A percentile compares a stretch with the other conserved stretches of the same genome.
These are phyloP conservation scores for Rhyacichthys aspro DNA, from an alignment of 2,797 vertebrate species.

Conservation along the genomic window DNA sequence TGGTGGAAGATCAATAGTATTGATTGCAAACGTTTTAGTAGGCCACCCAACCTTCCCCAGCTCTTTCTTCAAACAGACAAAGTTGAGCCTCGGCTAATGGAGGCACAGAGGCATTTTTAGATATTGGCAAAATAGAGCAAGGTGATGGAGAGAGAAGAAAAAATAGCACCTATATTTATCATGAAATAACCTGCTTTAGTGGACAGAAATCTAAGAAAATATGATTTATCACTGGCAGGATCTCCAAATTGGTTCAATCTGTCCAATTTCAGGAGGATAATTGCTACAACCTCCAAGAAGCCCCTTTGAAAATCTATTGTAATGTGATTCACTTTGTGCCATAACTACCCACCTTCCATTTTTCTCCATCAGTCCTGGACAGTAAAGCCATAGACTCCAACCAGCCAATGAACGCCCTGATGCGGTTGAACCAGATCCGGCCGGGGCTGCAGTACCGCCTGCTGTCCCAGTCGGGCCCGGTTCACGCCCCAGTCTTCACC, in stretches of 20 bases:
- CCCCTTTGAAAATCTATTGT: conserved; percentile 21
- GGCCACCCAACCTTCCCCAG: conserved; percentile 52
- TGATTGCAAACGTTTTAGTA: conserved; percentile 72
- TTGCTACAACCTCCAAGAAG: conserved; percentile 3
- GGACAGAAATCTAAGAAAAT: conserved; percentile 22
- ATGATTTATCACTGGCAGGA: conserved; percentile 31
- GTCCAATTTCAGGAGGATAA: conserved; percentile 19
- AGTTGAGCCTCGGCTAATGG: conserved; percentile 54
- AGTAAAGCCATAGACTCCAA: conserved; percentile 98
- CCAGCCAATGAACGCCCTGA: conserved; percentile 96
- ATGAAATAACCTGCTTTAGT: conserved; percentile 31
- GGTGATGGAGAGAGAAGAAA: conserved; percentile 47
- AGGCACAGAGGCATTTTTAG: conserved; percentile 53
- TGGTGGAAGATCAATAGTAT: conserved; percentile 74
- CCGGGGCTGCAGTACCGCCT: conserved; percentile 98
- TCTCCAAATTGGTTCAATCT: conserved; percentile 27
- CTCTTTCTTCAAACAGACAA: conserved; percentile 55
- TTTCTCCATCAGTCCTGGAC: conserved; percentile 86
- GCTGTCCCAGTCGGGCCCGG: conserved; percentile 97
- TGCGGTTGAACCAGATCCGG: conserved; percentile 98
- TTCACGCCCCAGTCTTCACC: conserved; percentile 98
- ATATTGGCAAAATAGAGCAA: conserved; percentile 38
- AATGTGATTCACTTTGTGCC: conserved; percentile 16
- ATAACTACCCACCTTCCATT: background rate
- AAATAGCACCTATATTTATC: conserved; percentile 40